Percentiles rank a stretch among this genome's conserved stretches.
These are phyloP conservation scores for Iselma pallidipennis DNA, from an alignment of 2,888 invertebrate genomes.

Conservation along the genomic window DNA sequence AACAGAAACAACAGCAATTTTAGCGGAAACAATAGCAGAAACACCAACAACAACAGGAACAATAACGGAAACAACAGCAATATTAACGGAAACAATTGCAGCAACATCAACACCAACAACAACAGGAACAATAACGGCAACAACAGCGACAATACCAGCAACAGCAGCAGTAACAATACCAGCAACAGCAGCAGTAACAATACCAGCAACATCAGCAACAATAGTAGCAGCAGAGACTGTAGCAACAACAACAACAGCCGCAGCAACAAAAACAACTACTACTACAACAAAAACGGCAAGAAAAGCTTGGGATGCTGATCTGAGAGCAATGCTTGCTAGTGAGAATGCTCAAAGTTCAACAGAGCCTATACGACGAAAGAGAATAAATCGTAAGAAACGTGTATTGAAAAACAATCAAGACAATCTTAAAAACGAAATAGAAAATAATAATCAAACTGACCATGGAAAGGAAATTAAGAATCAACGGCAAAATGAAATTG, in stretches of 20 bases:
- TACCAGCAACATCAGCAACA: background rate
- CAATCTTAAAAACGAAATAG: too few species aligned
- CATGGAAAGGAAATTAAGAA: background rate
- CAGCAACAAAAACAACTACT: conserved; percentile 27
- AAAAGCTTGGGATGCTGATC: conserved; percentile 43
- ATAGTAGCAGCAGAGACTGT: background rate
- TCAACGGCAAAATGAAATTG: background rate
- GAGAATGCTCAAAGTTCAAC: background rate
- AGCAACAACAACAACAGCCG: conserved; percentile 25
- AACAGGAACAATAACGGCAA: background rate
- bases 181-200: too few species aligned
- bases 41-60: background rate
- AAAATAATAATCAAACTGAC: conserved; percentile 6
- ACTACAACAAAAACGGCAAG: background rate
- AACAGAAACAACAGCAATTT: background rate
- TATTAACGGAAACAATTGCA: background rate
- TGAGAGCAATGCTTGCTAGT: conserved; percentile 28
- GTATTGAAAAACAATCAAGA: too few species aligned
- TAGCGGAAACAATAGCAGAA: background rate
- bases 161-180: conserved; percentile 32
- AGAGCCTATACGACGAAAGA: background rate
- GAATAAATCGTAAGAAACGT: background rate
- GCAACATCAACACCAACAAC: background rate
- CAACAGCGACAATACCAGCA: conserved; percentile 7
- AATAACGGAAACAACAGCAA: background rate